These are phyloP conservation scores for Punctoribates punctum DNA, from an alignment of 2,888 invertebrate species.

Conservation along the genomic window DNA sequence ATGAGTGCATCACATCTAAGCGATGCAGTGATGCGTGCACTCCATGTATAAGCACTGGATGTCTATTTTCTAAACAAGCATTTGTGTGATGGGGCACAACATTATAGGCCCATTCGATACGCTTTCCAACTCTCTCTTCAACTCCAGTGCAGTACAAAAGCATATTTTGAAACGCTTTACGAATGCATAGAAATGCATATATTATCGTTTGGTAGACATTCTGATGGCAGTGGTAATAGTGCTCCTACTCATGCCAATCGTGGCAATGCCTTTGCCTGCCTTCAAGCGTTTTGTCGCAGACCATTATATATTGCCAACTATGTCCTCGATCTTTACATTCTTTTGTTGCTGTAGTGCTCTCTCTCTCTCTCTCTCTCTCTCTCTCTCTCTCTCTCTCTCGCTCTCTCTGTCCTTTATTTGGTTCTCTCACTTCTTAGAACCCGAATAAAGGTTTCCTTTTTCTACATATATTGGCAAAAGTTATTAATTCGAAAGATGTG, in stretches of 20 bases:
- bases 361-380: background rate
- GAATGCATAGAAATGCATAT: constrained; percentile 22
- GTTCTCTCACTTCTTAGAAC: constrained; percentile 1
- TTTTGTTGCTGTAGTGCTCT: background rate
- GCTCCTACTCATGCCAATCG: background rate
- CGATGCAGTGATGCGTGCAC: constrained; percentile 26
- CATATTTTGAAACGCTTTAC: constrained; percentile 1
- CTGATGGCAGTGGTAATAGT: background rate
- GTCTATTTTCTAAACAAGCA: constrained; percentile 11
- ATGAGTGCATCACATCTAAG: background rate
- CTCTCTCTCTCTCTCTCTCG: background rate
- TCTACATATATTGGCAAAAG: constrained; percentile 22
- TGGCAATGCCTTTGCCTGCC: constrained; percentile 20
- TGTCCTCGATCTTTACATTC: constrained; percentile 12
- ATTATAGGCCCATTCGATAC: constrained; percentile 21
- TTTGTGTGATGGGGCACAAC: constrained; percentile 13
- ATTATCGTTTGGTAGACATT: background rate
- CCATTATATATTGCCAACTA: constrained; percentile 20
- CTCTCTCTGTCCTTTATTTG: too few relatives aligned
- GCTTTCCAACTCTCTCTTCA: background rate
- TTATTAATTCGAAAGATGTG: constrained; percentile 22
- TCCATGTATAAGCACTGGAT: background rate
- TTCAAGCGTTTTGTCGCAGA: constrained; percentile 12
- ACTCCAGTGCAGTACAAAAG: constrained; percentile 1
- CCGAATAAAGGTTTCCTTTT: constrained; percentile 3